A percentile compares a stretch with the other conserved stretches of the same genome.
Conservation (phyloP, 2,888 invertebrate genomes). For the Tribolium freemani region DNA sequence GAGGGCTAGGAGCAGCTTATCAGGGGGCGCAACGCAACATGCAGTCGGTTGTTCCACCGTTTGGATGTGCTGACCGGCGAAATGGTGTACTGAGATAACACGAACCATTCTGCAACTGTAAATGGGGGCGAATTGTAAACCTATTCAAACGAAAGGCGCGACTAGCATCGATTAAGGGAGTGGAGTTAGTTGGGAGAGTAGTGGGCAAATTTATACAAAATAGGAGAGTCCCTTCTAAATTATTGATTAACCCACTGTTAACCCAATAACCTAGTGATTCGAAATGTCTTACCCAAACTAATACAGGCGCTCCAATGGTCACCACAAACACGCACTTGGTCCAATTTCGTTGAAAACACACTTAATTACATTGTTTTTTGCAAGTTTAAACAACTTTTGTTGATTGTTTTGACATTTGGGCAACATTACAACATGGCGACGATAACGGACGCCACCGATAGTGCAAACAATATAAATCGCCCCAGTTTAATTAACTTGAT, state of each 20-base stretch:
- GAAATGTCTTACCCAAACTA: background rate
- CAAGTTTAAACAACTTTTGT: conserved; percentile 14
- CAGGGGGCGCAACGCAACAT: conserved; percentile 73
- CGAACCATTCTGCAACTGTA: conserved; percentile 73
- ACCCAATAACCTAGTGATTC: conserved; percentile 1
- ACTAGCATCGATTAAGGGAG: conserved; percentile 20
- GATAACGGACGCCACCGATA: no score
- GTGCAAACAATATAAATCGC: no score
- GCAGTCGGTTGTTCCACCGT: conserved; percentile 77
- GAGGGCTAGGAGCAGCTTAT: conserved; percentile 74
- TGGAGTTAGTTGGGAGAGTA: conserved; percentile 12
- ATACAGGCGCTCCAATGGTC: background rate
- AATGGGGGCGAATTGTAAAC: background rate
- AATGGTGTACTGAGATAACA: conserved; percentile 79
- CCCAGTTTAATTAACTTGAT: no score
- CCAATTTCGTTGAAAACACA: background rate
- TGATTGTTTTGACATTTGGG: conserved; percentile 33
- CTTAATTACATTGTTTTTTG: background rate
- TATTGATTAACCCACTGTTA: conserved; percentile 37
- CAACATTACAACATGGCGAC: background rate
- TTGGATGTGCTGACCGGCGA: conserved; percentile 76
- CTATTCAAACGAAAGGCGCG: background rate
- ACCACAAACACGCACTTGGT: background rate
- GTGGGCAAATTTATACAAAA: background rate
- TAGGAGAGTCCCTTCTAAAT: conserved; percentile 13